Conservation (phyloP, 2,888 invertebrate genomes). For the Phortica magna region DNA sequence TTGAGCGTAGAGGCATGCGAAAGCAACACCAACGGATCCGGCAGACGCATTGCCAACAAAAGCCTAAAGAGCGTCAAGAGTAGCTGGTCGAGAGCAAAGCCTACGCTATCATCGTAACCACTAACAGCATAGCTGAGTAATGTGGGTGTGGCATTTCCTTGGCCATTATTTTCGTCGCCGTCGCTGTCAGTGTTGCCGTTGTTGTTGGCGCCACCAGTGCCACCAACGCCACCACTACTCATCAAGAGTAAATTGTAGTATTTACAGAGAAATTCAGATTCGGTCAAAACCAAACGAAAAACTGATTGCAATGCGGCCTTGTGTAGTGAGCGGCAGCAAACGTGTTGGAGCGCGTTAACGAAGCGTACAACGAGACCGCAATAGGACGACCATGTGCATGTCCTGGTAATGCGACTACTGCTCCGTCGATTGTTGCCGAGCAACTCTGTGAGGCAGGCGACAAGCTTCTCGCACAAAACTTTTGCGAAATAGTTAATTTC, state of each 20-base stretch:
- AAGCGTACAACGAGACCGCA: slow-evolving; percentile 72
- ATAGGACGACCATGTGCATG: slow-evolving; percentile 69
- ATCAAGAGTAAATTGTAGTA: slow-evolving; percentile 68
- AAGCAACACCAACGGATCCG: slow-evolving; percentile 68
- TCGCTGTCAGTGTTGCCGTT: slow-evolving; percentile 37
- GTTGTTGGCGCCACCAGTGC: slow-evolving; percentile 41
- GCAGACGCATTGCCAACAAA: slow-evolving; percentile 71
- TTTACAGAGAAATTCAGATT: slow-evolving; percentile 75
- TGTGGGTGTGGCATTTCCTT: slow-evolving; percentile 23
- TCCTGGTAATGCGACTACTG: slow-evolving; percentile 36
- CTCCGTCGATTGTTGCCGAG: slow-evolving; percentile 47
- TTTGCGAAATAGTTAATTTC: slow-evolving; percentile 78
- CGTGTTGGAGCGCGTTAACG: slow-evolving; percentile 72
- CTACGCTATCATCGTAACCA: slow-evolving; percentile 43
- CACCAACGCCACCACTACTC: slow-evolving; percentile 47
- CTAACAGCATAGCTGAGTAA: neutral
- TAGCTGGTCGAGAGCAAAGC: slow-evolving; percentile 52
- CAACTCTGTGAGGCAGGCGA: slow-evolving; percentile 70
- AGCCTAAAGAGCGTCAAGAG: slow-evolving; percentile 71
- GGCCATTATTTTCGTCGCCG: slow-evolving; percentile 31
- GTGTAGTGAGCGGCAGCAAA: slow-evolving; percentile 71
- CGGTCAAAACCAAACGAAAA: slow-evolving; percentile 70
- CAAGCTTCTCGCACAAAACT: slow-evolving; percentile 75
- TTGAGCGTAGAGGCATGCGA: slow-evolving; percentile 59
- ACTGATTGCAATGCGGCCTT: slow-evolving; percentile 73